Evolutionary conservation across 2,113 vertebrate species (phyloP).

Genomic region (Agelaius phoeniceus): DNA sequence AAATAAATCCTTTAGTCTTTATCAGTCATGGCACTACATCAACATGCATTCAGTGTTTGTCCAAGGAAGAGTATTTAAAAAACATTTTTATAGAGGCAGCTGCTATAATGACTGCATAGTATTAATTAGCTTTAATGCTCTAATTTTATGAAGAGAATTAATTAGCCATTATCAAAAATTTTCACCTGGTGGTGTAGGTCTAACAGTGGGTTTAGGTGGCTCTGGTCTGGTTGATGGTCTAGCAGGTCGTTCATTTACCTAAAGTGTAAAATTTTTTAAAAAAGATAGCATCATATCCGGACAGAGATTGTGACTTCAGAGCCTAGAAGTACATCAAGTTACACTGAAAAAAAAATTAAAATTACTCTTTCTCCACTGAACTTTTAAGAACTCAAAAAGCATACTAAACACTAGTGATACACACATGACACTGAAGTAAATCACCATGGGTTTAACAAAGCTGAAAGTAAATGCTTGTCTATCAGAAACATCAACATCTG

Average conservation of each 20-base stretch:
- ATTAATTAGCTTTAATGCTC: neutral
- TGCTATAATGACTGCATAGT: neutral
- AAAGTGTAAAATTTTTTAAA: neutral
- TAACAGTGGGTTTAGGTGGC: neutral
- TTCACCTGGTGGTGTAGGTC: slow-evolving; percentile 52
- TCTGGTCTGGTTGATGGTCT: slow-evolving; percentile 51
- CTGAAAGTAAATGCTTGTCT: neutral
- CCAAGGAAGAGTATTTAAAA: neutral
- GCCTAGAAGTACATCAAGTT: neutral
- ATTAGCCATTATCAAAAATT: neutral
- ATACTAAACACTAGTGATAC: neutral
- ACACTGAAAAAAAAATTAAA: neutral
- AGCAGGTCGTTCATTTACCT: slow-evolving; percentile 65
- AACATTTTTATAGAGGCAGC: neutral
- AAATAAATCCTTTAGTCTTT: neutral
- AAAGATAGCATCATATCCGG: neutral
- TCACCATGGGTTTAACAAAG: neutral
- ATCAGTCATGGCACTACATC: neutral
- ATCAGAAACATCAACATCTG: neutral
- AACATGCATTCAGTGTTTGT: neutral
- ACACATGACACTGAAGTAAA: neutral
- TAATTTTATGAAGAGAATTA: neutral
- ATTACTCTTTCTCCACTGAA: neutral
- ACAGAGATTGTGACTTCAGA: neutral
- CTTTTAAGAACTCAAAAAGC: neutral